Base-by-base conservation (phyloP, 1,140 invertebrate species). In the Eumaeus atala region DNA sequence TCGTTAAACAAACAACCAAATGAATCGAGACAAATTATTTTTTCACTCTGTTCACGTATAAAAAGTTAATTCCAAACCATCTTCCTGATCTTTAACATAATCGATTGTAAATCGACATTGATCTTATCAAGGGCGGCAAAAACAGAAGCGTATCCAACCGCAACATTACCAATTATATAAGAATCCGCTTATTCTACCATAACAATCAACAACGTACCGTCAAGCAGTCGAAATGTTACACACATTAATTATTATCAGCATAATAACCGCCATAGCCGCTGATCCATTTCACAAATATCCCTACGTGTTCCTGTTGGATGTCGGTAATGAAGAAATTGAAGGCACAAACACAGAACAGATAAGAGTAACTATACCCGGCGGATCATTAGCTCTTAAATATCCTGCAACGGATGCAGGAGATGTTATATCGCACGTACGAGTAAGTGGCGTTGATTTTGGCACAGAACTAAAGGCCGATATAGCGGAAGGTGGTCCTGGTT, bases 251-350 rank as follows among this genome's bases (percentile, higher is more conserved):
- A 48, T 77, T 48, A 54, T 52, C 59, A 55, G 66, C 21, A 59
- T 74, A 52, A 18, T 65, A 18, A 51, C 64, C 35, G 52, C 66
- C 8, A 12, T 55, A 10, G 35, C 61, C 9, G 81, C 74, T 0
- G 80, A 71, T 67, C 75, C 83, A 6, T 78, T 80, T 42, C 77
- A 80, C 51, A 84, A 82, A 52, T 87, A 84, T 48, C 84, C 84
- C 5, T 84, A 71, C 16, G 72, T 82, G 1, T 87, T 84, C 56
- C 49, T 87, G 14, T 48, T 87, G n/a, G 81, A 87, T 51, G 67
- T 84, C 18, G 84, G 84, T 14, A 87, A 87, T 77, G 84, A 87
- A 78, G 84, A 84, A 61, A 55, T 84, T 5, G 66, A 78, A 44
- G 75, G 72, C 36, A 67, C 67, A 0, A 76, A 70, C 36, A 70